Percentiles rank a stretch among this genome's conserved stretches.
These are phyloP conservation scores for Calameuta idolon DNA, from an alignment of 2,888 invertebrate genomes.

Conservation along the genomic window DNA sequence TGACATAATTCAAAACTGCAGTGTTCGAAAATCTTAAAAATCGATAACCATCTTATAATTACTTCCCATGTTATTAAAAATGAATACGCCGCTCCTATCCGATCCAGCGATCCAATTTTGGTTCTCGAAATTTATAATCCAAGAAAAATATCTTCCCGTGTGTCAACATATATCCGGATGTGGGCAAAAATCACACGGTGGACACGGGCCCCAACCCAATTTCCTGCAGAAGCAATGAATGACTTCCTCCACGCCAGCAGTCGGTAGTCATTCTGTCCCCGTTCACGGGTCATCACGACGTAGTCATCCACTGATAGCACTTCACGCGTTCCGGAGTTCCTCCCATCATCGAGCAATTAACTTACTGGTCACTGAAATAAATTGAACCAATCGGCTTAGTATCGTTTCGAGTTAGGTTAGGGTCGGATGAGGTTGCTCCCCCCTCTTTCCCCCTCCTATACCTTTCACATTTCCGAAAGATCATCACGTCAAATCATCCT, in stretches of 20 bases:
- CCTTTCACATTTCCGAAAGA: background rate
- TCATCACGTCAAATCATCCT: background rate
- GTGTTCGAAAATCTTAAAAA: background rate
- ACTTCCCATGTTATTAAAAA: background rate
- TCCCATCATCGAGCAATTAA: constrained; percentile 18
- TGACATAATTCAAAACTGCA: background rate
- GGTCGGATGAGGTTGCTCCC: background rate
- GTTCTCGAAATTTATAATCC: background rate
- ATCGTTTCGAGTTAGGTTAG: background rate
- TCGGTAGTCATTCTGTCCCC: constrained; percentile 8
- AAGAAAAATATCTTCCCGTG: background rate
- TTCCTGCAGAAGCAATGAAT: background rate
- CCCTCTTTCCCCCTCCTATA: too few relatives aligned
- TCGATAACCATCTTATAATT: background rate
- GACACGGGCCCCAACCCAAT: background rate
- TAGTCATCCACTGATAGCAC: constrained; percentile 6
- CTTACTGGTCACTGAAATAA: constrained; percentile 18
- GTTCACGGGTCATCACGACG: constrained; percentile 13
- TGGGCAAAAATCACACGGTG: background rate
- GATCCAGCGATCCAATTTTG: background rate
- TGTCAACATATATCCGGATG: background rate
- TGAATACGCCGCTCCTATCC: background rate
- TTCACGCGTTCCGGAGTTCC: constrained; percentile 12
- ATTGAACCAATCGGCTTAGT: constrained; percentile 15
- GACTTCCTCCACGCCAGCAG: background rate